Evolutionary conservation across 2,113 vertebrate genomes (phyloP).

Genomic region (Gorsachius goisagi): DNA sequence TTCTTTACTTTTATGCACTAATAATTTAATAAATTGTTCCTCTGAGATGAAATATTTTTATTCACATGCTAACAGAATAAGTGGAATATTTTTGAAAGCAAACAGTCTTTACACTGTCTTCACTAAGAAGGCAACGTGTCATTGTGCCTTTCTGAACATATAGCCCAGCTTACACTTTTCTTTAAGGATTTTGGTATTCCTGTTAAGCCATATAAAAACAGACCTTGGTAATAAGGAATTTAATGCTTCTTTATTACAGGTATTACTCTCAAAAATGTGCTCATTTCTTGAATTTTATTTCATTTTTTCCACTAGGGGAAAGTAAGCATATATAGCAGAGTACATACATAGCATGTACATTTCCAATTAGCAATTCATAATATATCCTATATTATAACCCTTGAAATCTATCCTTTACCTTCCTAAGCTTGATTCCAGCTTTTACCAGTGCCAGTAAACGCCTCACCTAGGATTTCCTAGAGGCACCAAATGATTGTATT

Average conservation of each 20-base stretch:
- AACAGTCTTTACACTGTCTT: not conserved
- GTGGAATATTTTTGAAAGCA: not conserved
- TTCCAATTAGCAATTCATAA: not conserved
- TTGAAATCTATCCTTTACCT: not conserved
- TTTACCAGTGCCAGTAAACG: not conserved
- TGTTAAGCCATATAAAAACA: not conserved
- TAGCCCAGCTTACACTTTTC: not conserved
- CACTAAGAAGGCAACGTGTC: not conserved
- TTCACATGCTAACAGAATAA: not conserved
- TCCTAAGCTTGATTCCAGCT: not conserved
- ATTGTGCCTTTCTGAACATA: not conserved
- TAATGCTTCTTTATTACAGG: not conserved
- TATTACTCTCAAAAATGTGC: not conserved
- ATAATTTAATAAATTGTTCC: not conserved
- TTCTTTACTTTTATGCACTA: not conserved
- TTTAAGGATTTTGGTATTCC: not conserved
- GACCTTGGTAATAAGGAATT: not conserved
- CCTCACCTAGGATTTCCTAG: not conserved
- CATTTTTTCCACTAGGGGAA: not conserved
- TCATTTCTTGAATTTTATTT: not conserved
- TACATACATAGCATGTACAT: not conserved
- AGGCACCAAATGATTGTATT: not conserved
- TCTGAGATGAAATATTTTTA: not conserved
- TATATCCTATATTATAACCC: not conserved
- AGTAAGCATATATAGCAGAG: not conserved